Conservation (phyloP, 2,797 vertebrate species). For the Cynodonichthys magdalenae region DNA sequence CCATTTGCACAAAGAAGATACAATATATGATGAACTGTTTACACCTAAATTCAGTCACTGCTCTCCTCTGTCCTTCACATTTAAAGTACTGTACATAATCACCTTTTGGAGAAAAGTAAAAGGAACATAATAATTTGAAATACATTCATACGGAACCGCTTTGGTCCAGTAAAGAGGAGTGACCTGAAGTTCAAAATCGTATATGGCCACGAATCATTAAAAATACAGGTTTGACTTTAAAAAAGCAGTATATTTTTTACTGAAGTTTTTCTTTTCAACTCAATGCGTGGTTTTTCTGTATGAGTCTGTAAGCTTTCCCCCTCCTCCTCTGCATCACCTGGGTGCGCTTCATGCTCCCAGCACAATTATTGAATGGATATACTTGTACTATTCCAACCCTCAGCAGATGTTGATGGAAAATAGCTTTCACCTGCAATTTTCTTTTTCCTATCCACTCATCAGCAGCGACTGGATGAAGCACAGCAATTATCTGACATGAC, state of each 20-base stretch:
- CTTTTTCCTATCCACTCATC: background rate
- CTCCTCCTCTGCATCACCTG: slow-evolving; percentile 17
- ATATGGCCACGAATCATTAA: slow-evolving; percentile 51
- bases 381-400: slow-evolving; percentile 33
- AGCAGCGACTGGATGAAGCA: slow-evolving; percentile 31
- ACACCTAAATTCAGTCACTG: slow-evolving; percentile 49
- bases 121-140: slow-evolving; percentile 43
- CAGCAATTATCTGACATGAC: slow-evolving; percentile 34
- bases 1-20: slow-evolving; percentile 60
- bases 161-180: slow-evolving; percentile 53
- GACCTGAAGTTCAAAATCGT: slow-evolving; percentile 51
- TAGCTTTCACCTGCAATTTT: slow-evolving; percentile 21
- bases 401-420: slow-evolving; percentile 41
- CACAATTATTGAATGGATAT: slow-evolving; percentile 16
- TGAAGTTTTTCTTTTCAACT: slow-evolving; percentile 15
- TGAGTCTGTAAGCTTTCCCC: slow-evolving; percentile 19
- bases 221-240: slow-evolving; percentile 41
- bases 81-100: slow-evolving; percentile 55
- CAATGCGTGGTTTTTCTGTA: slow-evolving; percentile 23
- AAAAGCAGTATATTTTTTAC: slow-evolving; percentile 37
- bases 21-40: slow-evolving; percentile 55
- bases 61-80: slow-evolving; percentile 40
- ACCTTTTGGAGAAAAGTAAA: slow-evolving; percentile 41
- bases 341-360: slow-evolving; percentile 18
- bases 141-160: slow-evolving; percentile 75